phyloP scores from a whole-genome alignment of 2,113 vertebrate species.

The Microtus richardsoni region DNA sequence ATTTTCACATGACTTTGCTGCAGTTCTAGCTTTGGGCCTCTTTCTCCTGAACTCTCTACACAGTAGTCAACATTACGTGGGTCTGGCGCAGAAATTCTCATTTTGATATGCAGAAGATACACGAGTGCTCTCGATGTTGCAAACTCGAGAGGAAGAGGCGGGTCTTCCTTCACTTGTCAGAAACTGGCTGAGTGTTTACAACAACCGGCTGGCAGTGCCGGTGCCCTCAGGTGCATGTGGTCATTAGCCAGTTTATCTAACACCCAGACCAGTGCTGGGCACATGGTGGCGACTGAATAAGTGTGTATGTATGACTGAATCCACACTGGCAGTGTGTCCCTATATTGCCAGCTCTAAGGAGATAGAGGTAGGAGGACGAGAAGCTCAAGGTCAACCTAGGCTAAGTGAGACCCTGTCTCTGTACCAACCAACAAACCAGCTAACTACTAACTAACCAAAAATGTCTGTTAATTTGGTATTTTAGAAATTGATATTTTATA shows the following conservation, averaged over 20 bases:
- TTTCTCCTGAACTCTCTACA: not conserved
- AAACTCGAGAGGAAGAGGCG: not conserved
- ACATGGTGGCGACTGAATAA: not conserved
- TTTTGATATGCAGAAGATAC: not conserved
- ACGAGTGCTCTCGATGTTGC: not conserved
- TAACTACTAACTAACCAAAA: not conserved
- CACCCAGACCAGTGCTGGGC: not conserved
- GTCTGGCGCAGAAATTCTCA: not conserved
- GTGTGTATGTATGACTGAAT: not conserved
- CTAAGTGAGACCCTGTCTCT: not conserved
- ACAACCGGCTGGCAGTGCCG: not conserved
- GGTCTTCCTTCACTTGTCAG: not conserved
- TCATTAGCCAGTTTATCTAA: not conserved
- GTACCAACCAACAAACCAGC: not conserved
- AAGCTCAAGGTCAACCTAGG: not conserved
- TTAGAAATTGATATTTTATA: slow-evolving; percentile 20
- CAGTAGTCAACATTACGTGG: not conserved
- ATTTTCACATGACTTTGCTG: not conserved
- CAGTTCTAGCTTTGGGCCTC: not conserved
- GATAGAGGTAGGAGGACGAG: not conserved
- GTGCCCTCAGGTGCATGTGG: fast-evolving
- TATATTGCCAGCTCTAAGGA: not conserved
- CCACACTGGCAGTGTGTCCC: too few species aligned
- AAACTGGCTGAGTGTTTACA: not conserved
- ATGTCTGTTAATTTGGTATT: not conserved